A percentile compares a stretch with the other conserved stretches of the same genome.
These are phyloP conservation scores for Balanococcus diminutus DNA, from an alignment of 2,888 invertebrate genomes.

Conservation along the genomic window DNA sequence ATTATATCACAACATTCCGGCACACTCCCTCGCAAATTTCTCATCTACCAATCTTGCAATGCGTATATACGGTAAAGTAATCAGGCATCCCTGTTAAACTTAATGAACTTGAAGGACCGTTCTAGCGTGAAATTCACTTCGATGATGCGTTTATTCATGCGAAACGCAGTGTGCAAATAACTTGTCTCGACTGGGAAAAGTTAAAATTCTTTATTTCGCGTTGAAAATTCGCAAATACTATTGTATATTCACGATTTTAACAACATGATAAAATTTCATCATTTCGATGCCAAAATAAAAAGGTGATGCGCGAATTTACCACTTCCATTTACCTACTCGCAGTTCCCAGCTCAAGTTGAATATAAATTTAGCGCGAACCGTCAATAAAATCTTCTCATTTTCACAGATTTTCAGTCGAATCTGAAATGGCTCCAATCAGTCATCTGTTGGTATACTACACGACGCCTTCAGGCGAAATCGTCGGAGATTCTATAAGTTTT, in stretches of 20 bases:
- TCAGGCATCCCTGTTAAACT: constrained; percentile 53
- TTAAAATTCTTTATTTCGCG: constrained; percentile 34
- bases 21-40: constrained; percentile 3
- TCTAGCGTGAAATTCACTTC: constrained; percentile 51
- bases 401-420: constrained; percentile 69
- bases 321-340: neutral
- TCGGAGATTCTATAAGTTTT: constrained; percentile 72
- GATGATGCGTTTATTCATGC: constrained; percentile 46
- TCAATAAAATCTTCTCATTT: neutral
- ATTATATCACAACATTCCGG: constrained; percentile 48
- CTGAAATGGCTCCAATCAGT: constrained; percentile 73
- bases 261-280: constrained; percentile 17
- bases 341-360: neutral
- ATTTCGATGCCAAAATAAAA: neutral
- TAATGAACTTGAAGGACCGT: constrained; percentile 51
- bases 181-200: constrained; percentile 36
- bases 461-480: constrained; percentile 70
- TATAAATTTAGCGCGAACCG: neutral
- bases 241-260: neutral
- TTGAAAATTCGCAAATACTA: neutral
- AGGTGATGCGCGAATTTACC: constrained; percentile 6
- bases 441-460: constrained; percentile 73
- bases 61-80: constrained; percentile 34
- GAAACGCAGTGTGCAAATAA: constrained; percentile 38
- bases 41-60: constrained; percentile 16